phyloP scores from a whole-genome alignment of 2,113 vertebrate species.

The Alectura lathami region DNA sequence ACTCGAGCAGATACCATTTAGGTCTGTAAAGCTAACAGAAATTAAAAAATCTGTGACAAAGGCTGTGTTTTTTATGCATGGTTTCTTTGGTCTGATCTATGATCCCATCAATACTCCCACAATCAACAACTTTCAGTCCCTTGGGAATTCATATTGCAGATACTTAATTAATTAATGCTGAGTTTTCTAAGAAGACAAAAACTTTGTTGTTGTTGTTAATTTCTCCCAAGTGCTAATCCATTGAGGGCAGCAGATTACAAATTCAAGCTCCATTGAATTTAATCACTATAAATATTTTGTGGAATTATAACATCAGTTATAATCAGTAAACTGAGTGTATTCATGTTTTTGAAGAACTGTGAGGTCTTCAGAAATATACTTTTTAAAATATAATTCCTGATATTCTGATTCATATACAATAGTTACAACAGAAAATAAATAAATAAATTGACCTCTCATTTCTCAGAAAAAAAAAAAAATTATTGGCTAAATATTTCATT shows the following conservation, averaged over 20 bases:
- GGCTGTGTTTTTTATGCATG: background rate
- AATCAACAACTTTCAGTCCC: background rate
- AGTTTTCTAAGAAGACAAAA: background rate
- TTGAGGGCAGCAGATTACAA: background rate
- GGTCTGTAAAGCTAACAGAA: background rate
- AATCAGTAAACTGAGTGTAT: background rate
- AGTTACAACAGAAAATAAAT: background rate
- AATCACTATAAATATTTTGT: background rate
- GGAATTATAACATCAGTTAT: background rate
- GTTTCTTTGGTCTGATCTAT: background rate
- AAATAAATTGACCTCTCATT: background rate
- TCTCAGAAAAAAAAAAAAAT: background rate
- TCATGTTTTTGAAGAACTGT: background rate
- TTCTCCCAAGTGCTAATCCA: background rate
- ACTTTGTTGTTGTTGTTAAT: background rate
- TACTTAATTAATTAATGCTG: background rate
- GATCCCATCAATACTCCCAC: background rate
- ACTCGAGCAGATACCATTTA: background rate
- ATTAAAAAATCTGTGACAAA: constrained; percentile 11
- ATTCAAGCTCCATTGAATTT: background rate
- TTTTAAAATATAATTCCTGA: background rate
- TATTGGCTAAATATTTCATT: background rate
- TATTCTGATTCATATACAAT: background rate
- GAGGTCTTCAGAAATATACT: background rate
- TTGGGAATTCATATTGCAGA: background rate